A percentile compares a stretch with the other conserved stretches of the same genome.
phyloP scores from a whole-genome alignment of 2,888 invertebrate genomes.

The Azorinus chamasolen region DNA sequence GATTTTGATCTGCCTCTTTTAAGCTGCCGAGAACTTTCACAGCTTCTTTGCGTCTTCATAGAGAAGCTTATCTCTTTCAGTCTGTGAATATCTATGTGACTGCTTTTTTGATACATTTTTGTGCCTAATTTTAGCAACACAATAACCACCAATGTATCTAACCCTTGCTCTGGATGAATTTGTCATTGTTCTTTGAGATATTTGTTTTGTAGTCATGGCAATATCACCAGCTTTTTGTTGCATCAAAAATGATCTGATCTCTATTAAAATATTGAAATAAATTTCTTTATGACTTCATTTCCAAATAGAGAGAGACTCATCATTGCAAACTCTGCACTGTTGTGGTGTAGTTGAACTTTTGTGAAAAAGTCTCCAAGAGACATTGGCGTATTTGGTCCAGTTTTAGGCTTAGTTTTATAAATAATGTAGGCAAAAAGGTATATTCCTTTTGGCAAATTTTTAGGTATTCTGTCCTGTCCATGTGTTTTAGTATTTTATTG shows the following conservation, averaged over 20 bases:
- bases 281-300: conserved; percentile 23
- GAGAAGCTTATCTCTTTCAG: conserved; percentile 6
- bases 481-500: conserved; percentile 19
- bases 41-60: conserved; percentile 29
- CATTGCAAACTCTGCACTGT: conserved; percentile 18
- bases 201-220: conserved; percentile 6
- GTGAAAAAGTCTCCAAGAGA: conserved; percentile 30
- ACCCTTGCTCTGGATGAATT: conserved; percentile 43
- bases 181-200: conserved; percentile 24
- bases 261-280: conserved; percentile 25
- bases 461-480: conserved; percentile 10
- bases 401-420: conserved; percentile 22
- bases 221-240: neutral
- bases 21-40: conserved; percentile 26
- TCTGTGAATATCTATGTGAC: conserved; percentile 18
- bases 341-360: conserved; percentile 26
- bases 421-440: conserved; percentile 11
- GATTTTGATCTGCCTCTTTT: conserved; percentile 34
- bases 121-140: conserved; percentile 25
- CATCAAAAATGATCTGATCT: conserved; percentile 30
- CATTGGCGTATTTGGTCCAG: conserved; percentile 15
- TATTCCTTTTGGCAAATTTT: conserved; percentile 26
- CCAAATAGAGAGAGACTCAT: conserved; percentile 30
- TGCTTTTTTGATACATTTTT: conserved; percentile 28
- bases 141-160: conserved; percentile 45